Percentiles rank a stretch among this genome's conserved stretches.
phyloP scores from a whole-genome alignment of 2,888 invertebrate species.

The Patella caerulea region DNA sequence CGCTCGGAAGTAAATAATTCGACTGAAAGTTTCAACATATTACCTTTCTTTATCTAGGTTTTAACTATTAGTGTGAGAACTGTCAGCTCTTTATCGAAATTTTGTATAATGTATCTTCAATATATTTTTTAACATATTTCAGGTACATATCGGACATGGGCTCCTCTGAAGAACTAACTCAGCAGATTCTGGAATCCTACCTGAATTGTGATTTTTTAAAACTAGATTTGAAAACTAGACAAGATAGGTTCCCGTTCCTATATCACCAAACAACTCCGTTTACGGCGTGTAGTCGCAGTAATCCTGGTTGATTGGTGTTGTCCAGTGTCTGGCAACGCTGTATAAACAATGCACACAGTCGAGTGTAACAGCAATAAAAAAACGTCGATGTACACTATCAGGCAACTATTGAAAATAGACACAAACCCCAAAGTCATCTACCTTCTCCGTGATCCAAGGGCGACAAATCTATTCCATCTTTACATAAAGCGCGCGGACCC shows the following conservation, averaged over 20 bases:
- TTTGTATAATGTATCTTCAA: no score
- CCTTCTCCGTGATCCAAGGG: constrained; percentile 43
- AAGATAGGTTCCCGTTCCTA: background rate
- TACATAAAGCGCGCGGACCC: constrained; percentile 13
- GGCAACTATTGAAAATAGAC: constrained; percentile 22
- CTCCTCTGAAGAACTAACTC: background rate
- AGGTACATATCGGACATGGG: background rate
- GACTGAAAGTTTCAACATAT: no score
- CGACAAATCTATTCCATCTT: constrained; percentile 28
- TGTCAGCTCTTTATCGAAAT: no score
- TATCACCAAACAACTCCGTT: background rate
- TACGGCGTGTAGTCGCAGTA: background rate
- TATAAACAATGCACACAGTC: constrained; percentile 17
- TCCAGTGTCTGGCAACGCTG: constrained; percentile 20
- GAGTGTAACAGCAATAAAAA: constrained; percentile 27
- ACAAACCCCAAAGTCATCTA: constrained; percentile 37
- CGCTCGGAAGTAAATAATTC: no score
- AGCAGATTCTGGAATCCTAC: background rate
- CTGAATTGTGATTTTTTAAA: background rate
- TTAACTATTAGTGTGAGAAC: no score
- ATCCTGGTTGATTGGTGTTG: background rate
- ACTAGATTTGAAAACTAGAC: background rate
- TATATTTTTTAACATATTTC: background rate
- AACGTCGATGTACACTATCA: constrained; percentile 18
- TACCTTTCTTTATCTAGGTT: no score